Base-by-base conservation (phyloP, 2,888 invertebrate species). In the Amaurobius ferox region DNA sequence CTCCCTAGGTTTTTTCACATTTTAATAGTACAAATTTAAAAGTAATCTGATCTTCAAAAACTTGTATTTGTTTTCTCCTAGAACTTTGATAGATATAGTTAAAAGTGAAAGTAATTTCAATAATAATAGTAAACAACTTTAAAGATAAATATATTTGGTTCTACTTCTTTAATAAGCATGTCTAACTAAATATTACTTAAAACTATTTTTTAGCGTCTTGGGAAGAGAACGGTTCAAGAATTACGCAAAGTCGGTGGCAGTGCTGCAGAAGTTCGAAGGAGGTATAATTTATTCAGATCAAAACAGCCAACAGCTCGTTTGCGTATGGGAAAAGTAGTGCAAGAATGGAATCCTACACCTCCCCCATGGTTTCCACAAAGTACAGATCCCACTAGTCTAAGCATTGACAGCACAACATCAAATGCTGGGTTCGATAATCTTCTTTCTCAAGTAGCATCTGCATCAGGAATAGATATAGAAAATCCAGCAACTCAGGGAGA, bases 251-350 rank as follows among this genome's bases (percentile, higher is more conserved):
- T 61, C 3, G 85, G 85, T 0, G 79, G 86, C 0, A 86, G 28
- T 66, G 86, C 86, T 13, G 79, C 74, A 28, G 86, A 79, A 30
- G 79, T 86, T 6, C 74, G 86, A 11, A 44, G 64, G 16, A 39
- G 79, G 19, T 86, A 86, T 32, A 86, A 86, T 29, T 55, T 86
- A n/a, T 86, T 86, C 40, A 40, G 70, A n/a, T 74, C 86, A 11
- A 86, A 86, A 1, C 86, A 86, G 28, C 79, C 86, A 0, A 79
- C 86, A 13, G 78, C 78, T 28, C 85, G 85, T 23, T 32, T 86
- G 35, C 85, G 85, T 0, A 79, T 66, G 39, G 85, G 85, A 0
- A 79, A 79, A 44, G 32, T 86, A 2, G 62, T 86, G 11, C 67
- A 66, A 13, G 85, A 86, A 44, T 86, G 85, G 85, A 79, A 79